Evolutionary conservation across 2,113 vertebrate genomes (phyloP).

Genomic region (Daboia siamensis): DNA sequence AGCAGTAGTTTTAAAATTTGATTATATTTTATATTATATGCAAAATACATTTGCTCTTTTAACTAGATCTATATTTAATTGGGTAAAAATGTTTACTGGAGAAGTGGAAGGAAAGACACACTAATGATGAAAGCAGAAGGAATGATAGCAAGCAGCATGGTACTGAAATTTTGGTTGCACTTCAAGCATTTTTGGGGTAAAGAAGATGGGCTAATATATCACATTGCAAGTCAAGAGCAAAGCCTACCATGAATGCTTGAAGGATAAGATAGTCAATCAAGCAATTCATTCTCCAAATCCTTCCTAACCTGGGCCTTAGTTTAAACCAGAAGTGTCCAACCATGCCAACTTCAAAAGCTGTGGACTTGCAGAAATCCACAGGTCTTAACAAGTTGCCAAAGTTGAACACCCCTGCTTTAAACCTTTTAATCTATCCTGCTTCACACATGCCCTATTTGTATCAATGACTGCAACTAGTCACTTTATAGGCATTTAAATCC

Average conservation of each 20-base stretch:
- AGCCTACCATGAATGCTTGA: background rate
- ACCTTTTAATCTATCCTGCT: background rate
- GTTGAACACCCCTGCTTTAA: background rate
- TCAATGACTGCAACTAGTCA: background rate
- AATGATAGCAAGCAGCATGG: background rate
- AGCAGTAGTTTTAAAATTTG: conserved; percentile 44
- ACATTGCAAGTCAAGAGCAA: background rate
- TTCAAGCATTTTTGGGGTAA: conserved; percentile 23
- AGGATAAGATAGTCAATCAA: background rate
- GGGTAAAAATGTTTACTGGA: background rate
- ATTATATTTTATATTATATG: conserved; percentile 38
- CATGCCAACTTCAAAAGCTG: no score
- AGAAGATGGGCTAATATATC: background rate
- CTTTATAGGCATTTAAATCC: background rate
- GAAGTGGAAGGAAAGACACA: background rate
- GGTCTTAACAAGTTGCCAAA: no score
- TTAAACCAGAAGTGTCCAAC: no score
- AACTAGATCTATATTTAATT: background rate
- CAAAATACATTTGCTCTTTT: conserved; percentile 22
- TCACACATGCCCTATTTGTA: background rate
- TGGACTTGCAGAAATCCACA: no score
- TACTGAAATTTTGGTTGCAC: background rate
- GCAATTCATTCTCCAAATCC: background rate
- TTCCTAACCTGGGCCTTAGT: background rate
- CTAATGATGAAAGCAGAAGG: background rate